A percentile compares a stretch with the other conserved stretches of the same genome.
Conservation (phyloP, 2,888 invertebrate genomes). For the Caenorhabditis uteleia region DNA sequence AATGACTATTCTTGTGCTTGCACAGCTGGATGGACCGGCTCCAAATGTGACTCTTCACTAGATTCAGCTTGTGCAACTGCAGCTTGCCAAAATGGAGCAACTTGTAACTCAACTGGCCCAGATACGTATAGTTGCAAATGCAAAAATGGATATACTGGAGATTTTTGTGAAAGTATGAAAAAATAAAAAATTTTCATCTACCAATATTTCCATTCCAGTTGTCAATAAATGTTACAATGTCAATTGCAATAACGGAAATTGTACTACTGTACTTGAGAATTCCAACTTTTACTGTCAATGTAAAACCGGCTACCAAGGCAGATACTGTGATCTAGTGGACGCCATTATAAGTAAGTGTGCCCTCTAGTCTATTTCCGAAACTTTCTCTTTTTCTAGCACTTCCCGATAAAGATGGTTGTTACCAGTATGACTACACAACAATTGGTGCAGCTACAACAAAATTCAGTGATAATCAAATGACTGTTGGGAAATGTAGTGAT, state of each 20-base stretch:
- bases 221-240: slow-evolving; percentile 7
- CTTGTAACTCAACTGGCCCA: slow-evolving; percentile 14
- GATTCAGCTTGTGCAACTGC: slow-evolving; percentile 8
- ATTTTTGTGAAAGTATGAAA: slow-evolving; percentile 20
- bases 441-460: slow-evolving; percentile 6
- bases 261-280: slow-evolving; percentile 8
- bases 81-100: slow-evolving; percentile 19
- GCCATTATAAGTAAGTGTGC: background rate
- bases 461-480: slow-evolving; percentile 13
- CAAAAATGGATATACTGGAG: slow-evolving; percentile 10
- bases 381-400: slow-evolving; percentile 12
- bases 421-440: slow-evolving; percentile 3
- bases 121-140: slow-evolving; percentile 26
- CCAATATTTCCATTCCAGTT: slow-evolving; percentile 2
- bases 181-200: background rate
- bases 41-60: slow-evolving; percentile 10
- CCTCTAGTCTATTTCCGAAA: background rate
- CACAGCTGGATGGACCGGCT: slow-evolving; percentile 13
- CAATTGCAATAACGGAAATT: slow-evolving; percentile 15
- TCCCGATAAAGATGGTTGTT: slow-evolving; percentile 8
- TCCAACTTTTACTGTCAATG: slow-evolving; percentile 2
- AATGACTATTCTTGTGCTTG: slow-evolving; percentile 16
- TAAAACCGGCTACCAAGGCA: background rate
- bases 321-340: background rate
- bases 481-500: slow-evolving; percentile 8